A percentile compares a stretch with the other conserved stretches of the same genome.
Conservation (phyloP, 2,888 invertebrate genomes). For the Fragum fragum region DNA sequence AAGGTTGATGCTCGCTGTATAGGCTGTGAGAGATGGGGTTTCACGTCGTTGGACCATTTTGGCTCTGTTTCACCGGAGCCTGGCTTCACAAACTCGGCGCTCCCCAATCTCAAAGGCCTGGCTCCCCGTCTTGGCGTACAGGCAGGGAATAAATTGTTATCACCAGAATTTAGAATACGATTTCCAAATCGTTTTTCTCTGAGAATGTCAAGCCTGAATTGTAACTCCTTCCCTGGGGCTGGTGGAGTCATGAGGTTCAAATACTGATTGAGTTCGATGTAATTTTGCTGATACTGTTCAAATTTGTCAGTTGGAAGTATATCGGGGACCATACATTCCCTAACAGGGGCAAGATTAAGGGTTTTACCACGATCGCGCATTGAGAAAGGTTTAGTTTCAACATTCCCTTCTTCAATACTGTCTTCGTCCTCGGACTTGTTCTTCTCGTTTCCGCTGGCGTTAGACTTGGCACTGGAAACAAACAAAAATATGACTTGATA, state of each 20-base stretch:
- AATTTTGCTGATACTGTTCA: conserved; percentile 47
- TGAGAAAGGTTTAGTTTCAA: conserved; percentile 34
- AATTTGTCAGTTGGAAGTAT: conserved; percentile 44
- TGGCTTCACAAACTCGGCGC: conserved; percentile 65
- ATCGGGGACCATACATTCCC: conserved; percentile 55
- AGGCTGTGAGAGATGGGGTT: not conserved
- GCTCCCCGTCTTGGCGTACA: conserved; percentile 48
- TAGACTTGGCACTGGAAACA: conserved; percentile 46
- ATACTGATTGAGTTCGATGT: conserved; percentile 54
- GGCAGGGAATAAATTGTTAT: conserved; percentile 44
- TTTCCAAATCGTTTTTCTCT: conserved; percentile 35
- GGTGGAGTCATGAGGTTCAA: conserved; percentile 63
- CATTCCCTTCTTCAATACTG: conserved; percentile 36
- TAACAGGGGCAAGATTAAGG: conserved; percentile 61
- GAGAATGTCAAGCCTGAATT: conserved; percentile 46
- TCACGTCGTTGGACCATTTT: conserved; percentile 44
- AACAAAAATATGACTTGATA: not conserved
- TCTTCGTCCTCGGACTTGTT: conserved; percentile 50
- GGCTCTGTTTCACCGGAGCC: conserved; percentile 35
- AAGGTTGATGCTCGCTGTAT: conserved; percentile 33
- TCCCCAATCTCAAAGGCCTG: conserved; percentile 55
- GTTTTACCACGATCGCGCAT: conserved; percentile 65
- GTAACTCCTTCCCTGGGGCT: conserved; percentile 37
- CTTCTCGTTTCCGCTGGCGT: conserved; percentile 21
- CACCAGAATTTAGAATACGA: conserved; percentile 23